phyloP scores from a whole-genome alignment of 1,140 invertebrate species.

The Ceratosolen solmsi region DNA sequence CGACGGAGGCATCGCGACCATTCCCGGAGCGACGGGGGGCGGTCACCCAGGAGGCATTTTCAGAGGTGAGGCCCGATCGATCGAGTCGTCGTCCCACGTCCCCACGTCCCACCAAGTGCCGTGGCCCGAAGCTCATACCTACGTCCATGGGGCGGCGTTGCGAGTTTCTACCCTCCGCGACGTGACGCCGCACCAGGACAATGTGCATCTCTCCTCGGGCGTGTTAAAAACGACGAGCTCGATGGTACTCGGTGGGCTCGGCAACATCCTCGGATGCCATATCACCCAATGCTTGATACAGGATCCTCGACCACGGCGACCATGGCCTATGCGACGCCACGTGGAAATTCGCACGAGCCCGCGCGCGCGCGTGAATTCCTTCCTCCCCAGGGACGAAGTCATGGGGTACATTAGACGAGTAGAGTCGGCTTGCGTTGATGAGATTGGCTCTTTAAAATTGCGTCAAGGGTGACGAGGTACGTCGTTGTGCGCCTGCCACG shows the following conservation, averaged over 20 bases:
- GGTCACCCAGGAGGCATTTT: not conserved
- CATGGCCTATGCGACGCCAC: too few relatives aligned
- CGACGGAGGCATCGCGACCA: conserved; percentile 2
- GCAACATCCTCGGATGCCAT: too few relatives aligned
- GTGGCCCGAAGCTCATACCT: not conserved
- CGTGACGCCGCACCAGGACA: not conserved
- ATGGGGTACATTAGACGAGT: too few relatives aligned
- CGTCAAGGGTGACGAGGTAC: not conserved
- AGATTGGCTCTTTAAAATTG: too few relatives aligned
- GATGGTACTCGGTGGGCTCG: not conserved
- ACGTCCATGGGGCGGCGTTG: not conserved
- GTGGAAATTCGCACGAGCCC: not conserved
- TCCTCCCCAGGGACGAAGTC: not conserved
- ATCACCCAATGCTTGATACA: too few relatives aligned
- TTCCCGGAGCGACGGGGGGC: not conserved
- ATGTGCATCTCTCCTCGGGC: not conserved
- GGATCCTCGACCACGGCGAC: too few relatives aligned
- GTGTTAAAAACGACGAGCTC: not conserved
- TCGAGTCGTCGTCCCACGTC: not conserved
- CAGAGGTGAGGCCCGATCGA: not conserved
- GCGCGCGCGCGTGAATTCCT: too few relatives aligned
- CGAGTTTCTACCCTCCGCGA: too few relatives aligned
- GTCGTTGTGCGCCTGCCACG: not conserved
- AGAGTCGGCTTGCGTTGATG: too few relatives aligned
- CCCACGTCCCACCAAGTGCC: not conserved